These are phyloP conservation scores for Eulacestoma nigropectus DNA, from an alignment of 2,113 vertebrate species.

Conservation along the genomic window DNA sequence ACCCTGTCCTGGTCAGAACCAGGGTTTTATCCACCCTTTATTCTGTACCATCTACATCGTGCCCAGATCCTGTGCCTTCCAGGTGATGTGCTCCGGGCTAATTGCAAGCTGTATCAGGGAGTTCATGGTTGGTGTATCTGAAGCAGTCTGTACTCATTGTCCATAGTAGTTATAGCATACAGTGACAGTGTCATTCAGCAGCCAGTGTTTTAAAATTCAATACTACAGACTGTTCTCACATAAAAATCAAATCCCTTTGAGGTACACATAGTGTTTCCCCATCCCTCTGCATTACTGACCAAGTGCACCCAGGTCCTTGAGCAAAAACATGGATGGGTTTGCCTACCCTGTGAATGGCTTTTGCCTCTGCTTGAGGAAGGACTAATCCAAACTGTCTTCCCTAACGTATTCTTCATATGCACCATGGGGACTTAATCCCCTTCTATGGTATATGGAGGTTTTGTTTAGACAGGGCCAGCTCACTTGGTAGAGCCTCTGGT, in stretches of 20 bases:
- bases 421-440: not conserved
- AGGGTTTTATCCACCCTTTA: not conserved
- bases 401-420: not conserved
- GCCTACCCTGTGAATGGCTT: not conserved
- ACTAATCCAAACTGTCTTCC: not conserved
- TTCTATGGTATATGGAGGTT: not conserved
- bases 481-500: not conserved
- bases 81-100: accelerated
- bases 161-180: not conserved
- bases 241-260: not conserved
- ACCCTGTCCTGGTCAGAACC: not conserved
- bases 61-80: not conserved
- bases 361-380: not conserved
- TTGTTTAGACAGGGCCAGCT: not conserved
- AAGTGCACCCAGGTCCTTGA: not conserved
- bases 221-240: not conserved
- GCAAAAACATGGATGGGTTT: not conserved
- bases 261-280: not conserved
- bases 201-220: not conserved
- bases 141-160: not conserved
- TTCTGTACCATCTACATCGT: not conserved
- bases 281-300: not conserved
- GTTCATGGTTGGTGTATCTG: not conserved
- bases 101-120: not conserved
- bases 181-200: not conserved